Base-by-base conservation (phyloP, 2,113 vertebrate species). In the Symphodus melops region DNA sequence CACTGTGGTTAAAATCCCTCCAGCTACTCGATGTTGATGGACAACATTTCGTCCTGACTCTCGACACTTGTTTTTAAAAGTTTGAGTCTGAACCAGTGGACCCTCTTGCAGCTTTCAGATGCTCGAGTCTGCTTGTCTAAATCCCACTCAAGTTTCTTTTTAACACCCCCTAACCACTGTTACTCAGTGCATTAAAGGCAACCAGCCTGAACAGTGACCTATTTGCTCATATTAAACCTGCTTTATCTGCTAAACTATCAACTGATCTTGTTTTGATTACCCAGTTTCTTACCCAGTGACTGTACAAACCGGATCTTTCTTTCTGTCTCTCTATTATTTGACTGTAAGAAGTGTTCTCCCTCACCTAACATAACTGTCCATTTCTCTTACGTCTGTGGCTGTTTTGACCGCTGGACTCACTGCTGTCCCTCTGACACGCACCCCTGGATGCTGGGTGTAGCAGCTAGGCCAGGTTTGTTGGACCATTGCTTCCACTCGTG, bases 391-490 rank as follows among this genome's bases (percentile, higher is more conserved):
- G 33, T 75, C 67, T 54, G 53, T 74, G 87, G 74, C 75, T 83
- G 55, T 87, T 36, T 72, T 87, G 83, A 52, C 81, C 65, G 57
- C 72, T 86, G 91, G 91, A 91, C 81, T 88, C 61, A 55, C 81
- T 90, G 91, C 91, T 89, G 83, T 79, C 78, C 84, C 65, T 51
- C 89, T 92, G 87, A 77, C 89, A 79, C 59, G n/a, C 85, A 82
- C 86, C 83, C 75, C 77, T 88, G 91, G 90, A 91, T 90, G 85
- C 86, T 91, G 90, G 90, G 83, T 88, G 81, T 85, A 86, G 72
- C 93, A 95, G 94, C 86, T 93, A 79, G 94, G 94, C 90, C 94
- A 95, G 94, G 94, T 95, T 92, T 91, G 94, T 95, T 88, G 83
- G 86, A 90, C 73, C 73, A 78, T 83, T 63, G 78, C 82, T 86